Evolutionary conservation across 2,888 invertebrate species (phyloP), one percentile per base, ranked within the genome.

Genomic region (Ligdia adustata): DNA sequence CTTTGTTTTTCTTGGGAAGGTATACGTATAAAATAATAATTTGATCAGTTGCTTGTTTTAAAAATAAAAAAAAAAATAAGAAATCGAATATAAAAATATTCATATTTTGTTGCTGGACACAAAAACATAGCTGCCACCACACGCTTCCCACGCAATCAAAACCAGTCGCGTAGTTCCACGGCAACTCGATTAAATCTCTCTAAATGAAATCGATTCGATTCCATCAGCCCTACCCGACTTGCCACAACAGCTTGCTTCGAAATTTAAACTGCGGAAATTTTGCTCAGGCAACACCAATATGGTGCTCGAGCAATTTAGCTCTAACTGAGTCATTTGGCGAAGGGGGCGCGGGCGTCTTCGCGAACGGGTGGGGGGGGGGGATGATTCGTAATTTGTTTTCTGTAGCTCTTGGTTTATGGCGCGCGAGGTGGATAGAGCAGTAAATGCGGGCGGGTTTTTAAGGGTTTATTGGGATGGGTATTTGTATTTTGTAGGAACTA

Each of bases 311-410:
- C 87, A 89, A 89, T 89, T 89, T 86, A 76, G 75, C 70, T 75
- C 77, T 86, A 86, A 89, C 86, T 83, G 88, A 90, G 81, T 87
- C 88, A 87, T 88, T 86, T 87, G 83, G 79, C 68, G 70, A n/a
- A 54, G 56, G 50, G 52, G 57, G 57, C 57, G 46, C 11, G 7
- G 71, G 60, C 72, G 77, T 81, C 81, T 81, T 81, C 65, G 73
- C 68, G 75, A 65, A n/a, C n/a, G n/a, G n/a, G n/a, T n/a, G 66
- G 64, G 66, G 66, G 69, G 76, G 78, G 75, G 69, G 82, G 88
- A 87, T 89, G 88, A 90, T 89, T 89, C 87, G 86, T 83, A 90
- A 90, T 90, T 89, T 90, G 90, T 90, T 90, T 88, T 90, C 87
- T 86, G 75, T 73, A 72, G 76, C 80, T 77, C 73, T 73, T 69